Conservation (phyloP, 1,140 invertebrate species). For the Drosophila neocordata region DNA sequence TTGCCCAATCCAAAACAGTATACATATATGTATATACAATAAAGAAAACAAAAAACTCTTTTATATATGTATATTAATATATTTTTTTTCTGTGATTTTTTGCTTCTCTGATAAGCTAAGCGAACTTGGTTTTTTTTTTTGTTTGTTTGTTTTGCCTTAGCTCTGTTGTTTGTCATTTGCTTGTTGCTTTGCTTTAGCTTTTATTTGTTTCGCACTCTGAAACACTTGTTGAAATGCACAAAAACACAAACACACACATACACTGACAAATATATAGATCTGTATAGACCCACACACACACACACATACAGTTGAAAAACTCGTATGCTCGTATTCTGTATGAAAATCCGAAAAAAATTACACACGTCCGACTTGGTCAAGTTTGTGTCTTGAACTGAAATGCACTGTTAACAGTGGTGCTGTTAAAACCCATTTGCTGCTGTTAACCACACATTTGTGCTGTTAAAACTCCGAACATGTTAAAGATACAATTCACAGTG, state of each 20-base stretch:
- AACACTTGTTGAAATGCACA: constrained; percentile 53
- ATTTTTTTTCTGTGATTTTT: constrained; percentile 17
- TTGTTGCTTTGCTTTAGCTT: constrained; percentile 23
- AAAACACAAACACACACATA: constrained; percentile 22
- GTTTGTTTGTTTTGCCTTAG: constrained; percentile 1
- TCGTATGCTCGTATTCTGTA: constrained; percentile 4
- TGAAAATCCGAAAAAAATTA: background rate
- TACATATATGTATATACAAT: too few relatives aligned
- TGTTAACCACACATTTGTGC: too few relatives aligned
- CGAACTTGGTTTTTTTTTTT: constrained; percentile 19
- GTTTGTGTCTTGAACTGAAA: too few relatives aligned
- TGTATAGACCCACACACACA: constrained; percentile 15
- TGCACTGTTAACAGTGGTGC: too few relatives aligned
- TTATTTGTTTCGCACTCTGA: constrained; percentile 43
- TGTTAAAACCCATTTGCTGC: too few relatives aligned
- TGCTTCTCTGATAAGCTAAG: constrained; percentile 47
- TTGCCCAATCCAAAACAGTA: constrained; percentile 13
- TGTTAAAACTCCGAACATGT: too few relatives aligned
- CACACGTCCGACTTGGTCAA: too few relatives aligned
- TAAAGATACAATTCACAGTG: background rate
- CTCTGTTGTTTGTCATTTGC: constrained; percentile 30
- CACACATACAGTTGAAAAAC: constrained; percentile 12
- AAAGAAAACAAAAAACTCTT: too few relatives aligned
- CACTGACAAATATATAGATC: background rate
- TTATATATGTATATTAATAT: background rate